Base-by-base conservation (phyloP, 1,140 invertebrate species). In the Diachasmimorpha longicaudata region DNA sequence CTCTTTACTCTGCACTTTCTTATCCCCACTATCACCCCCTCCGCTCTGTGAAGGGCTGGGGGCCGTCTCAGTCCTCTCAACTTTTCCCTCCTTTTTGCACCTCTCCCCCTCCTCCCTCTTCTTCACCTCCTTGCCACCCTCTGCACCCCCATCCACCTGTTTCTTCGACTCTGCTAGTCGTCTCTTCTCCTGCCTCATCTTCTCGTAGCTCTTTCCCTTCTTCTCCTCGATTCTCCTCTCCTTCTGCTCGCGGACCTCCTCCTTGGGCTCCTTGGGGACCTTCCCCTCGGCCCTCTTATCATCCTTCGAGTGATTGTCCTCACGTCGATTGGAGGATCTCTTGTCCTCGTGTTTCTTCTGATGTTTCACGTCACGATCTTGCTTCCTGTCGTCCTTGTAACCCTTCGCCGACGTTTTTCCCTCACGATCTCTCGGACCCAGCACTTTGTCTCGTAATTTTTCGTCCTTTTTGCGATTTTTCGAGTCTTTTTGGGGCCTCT, bases 261-360 rank as follows among this genome's bases (percentile, higher is more conserved):
- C 85, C 71, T 77, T 82, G 39, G 13, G 39, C 39, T 87, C 85
- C 55, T 83, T 85, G 0, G 68, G 14, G 68, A 85, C 42, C 55
- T 71, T 76, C 4, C 39, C 42, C 19, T 75, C 80, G 36, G 67
- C 76, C 66, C 78, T 84, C 72, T 74, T 82, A 9, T 85, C 84
- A 21, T 82, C 82, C 66, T 82, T 86, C 10, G 74, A 46, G 25
- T 23, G 67, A 48, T 48, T 72, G 21, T 79, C 83, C 5, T 87
- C 83, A 48, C 79, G 81, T 78, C 83, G 86, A 13, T 63, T 82
- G 46, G 83, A 83, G 37, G 82, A 68, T 72, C 87, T 89, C 72
- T 86, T 90, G 10, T 89, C 90, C 9, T 88, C 79, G 8, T 90
- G 82, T 46, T 91, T 90, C 74, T 90, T 90, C 79, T 85, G 87